Evolutionary conservation across 2,888 invertebrate genomes (phyloP).

Genomic region (Rhimphoctona megacephalus): DNA sequence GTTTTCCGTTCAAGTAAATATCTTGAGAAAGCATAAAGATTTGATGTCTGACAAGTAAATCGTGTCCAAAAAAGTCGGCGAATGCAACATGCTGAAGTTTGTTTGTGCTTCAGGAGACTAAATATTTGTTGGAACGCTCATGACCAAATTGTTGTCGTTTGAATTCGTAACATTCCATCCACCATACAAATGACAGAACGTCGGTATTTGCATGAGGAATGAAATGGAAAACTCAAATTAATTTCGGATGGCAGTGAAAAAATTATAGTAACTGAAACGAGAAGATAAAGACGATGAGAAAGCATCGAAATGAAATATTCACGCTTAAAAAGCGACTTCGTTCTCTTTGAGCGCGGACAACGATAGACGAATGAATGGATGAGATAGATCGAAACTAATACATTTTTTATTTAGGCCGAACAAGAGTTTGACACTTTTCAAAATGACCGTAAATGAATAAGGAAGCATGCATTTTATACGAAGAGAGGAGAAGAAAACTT

Average conservation of each 20-base stretch:
- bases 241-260: background rate
- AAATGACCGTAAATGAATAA: background rate
- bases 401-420: background rate
- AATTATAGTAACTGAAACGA: background rate
- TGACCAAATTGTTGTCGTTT: too few species aligned
- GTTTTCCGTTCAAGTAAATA: too few species aligned
- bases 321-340: background rate
- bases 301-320: constrained; percentile 31
- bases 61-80: background rate
- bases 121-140: background rate
- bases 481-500: background rate
- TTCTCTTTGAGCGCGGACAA: background rate
- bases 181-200: constrained; percentile 15
- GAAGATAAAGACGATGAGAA: background rate
- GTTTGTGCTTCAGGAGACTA: background rate
- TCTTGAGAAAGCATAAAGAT: background rate
- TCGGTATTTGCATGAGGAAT: constrained; percentile 17
- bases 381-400: background rate
- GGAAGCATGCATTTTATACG: background rate
- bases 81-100: background rate
- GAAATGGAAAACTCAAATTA: constrained; percentile 30
- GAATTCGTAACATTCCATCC: background rate
- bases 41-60: background rate
- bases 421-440: background rate
- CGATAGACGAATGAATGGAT: background rate